These are phyloP conservation scores for Standfussiana lucernea DNA, from an alignment of 2,888 invertebrate genomes.

Conservation along the genomic window DNA sequence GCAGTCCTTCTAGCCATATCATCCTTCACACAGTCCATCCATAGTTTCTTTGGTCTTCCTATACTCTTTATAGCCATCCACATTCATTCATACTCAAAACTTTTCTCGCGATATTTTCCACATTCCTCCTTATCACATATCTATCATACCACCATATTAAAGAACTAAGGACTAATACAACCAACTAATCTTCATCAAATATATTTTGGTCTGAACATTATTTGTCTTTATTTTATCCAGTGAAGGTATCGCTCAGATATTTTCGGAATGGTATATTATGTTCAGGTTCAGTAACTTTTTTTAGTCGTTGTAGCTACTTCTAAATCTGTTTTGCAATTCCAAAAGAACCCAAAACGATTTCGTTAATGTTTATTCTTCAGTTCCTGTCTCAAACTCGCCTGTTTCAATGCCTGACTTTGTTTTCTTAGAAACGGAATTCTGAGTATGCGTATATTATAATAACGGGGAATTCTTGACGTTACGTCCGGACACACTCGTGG, in stretches of 20 bases:
- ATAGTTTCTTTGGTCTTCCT: too few relatives aligned
- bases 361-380: background rate
- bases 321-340: background rate
- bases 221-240: background rate
- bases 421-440: slow-evolving; percentile 44
- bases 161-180: background rate
- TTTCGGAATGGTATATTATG: background rate
- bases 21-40: too few relatives aligned
- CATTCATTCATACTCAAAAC: too few relatives aligned
- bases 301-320: background rate
- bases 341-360: background rate
- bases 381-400: slow-evolving; percentile 12
- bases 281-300: background rate
- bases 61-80: too few relatives aligned
- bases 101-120: too few relatives aligned
- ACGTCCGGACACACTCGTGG: slow-evolving; percentile 28
- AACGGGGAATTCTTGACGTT: slow-evolving; percentile 19
- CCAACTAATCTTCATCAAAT: background rate
- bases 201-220: background rate
- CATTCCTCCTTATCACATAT: too few relatives aligned
- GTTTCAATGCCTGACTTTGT: slow-evolving; percentile 14
- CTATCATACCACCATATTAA: too few relatives aligned
- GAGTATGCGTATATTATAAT: slow-evolving; percentile 28
- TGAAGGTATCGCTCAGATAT: background rate
- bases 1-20: too few relatives aligned